phyloP scores from a whole-genome alignment of 2,888 invertebrate species.

The Microctonus hyperodae region DNA sequence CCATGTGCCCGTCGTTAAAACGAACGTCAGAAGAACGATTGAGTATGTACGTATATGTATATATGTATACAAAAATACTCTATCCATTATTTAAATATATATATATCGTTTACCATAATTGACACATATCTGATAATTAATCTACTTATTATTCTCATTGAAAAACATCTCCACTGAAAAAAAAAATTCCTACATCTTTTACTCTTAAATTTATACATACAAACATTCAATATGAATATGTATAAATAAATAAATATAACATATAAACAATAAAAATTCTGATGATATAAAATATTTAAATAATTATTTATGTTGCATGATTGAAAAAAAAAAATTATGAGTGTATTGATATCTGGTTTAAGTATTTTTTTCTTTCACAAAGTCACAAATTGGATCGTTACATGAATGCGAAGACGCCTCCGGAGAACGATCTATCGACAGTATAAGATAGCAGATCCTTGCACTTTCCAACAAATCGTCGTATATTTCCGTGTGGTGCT shows the following conservation, averaged over 20 bases:
- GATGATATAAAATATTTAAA: too few species aligned
- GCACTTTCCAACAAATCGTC: conserved; percentile 34
- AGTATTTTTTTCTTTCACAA: conserved; percentile 14
- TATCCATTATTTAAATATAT: conserved; percentile 1
- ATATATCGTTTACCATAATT: background rate
- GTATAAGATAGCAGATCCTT: conserved; percentile 12
- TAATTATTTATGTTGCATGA: background rate
- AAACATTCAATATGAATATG: too few species aligned
- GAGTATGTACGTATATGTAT: conserved; percentile 23
- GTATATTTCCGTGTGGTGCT: conserved; percentile 24
- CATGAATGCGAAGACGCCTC: conserved; percentile 25
- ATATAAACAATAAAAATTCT: background rate
- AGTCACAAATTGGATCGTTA: conserved; percentile 38
- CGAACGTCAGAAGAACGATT: conserved; percentile 16
- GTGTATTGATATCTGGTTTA: conserved; percentile 4
- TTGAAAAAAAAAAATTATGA: background rate
- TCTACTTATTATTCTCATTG: too few species aligned
- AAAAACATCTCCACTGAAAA: too few species aligned
- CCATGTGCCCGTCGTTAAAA: conserved; percentile 42
- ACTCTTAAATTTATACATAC: too few species aligned
- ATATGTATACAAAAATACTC: conserved; percentile 3
- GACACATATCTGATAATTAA: background rate
- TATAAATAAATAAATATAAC: too few species aligned
- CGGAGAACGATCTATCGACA: conserved; percentile 28
- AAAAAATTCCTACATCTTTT: too few species aligned